Base-by-base conservation (phyloP, 2,113 vertebrate species). In the Grus americana region DNA sequence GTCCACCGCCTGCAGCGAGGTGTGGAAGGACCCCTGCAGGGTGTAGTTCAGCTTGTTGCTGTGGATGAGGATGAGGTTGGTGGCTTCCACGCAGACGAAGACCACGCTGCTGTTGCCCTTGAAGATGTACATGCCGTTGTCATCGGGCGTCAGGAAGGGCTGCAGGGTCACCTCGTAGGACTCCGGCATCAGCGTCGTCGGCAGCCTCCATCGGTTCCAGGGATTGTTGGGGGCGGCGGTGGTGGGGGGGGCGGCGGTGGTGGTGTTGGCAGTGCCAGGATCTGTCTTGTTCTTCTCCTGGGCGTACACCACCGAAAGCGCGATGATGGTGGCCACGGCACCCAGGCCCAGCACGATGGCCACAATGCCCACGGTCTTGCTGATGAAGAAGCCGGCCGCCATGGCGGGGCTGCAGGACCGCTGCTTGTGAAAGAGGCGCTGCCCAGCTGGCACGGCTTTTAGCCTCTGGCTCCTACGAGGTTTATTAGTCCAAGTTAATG, bases 301-400 rank as follows among this genome's bases (percentile, higher is more conserved):
- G 18, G 98, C 49, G 0, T 99, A 99, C 47, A 98, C 98, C 34
- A 99, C 97, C 0, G 99, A 98, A 66, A 99, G 97, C 2, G 98
- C 98, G 1, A 99, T 90, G 68, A 99, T 99, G 44, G 98, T 99
- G 76, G 96, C 92, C 46, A 98, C 32, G 0, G 99, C 98, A 0
- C 85, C 97, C 40, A 97, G 14, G 0, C 87, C 98, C 68, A 99
- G 93, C 15, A 99, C 18, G 2, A 99, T 93, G 65, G 96, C 91
- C 50, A 95, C 97, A 0, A 98, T 83, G 91, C 97, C 98, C 85
- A 99, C 78, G 0, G 95, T 79, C 97, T 98, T 99, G 97, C 98
- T 99, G 94, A 99, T 95, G 93, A 98, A 98, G 98, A 98, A 99
- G 50, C 99, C 99, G 36, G 98, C 98, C 5, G 97, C 99, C 99